Conservation (phyloP, 2,113 vertebrate genomes). For the Phrynocephalus versicolor region DNA sequence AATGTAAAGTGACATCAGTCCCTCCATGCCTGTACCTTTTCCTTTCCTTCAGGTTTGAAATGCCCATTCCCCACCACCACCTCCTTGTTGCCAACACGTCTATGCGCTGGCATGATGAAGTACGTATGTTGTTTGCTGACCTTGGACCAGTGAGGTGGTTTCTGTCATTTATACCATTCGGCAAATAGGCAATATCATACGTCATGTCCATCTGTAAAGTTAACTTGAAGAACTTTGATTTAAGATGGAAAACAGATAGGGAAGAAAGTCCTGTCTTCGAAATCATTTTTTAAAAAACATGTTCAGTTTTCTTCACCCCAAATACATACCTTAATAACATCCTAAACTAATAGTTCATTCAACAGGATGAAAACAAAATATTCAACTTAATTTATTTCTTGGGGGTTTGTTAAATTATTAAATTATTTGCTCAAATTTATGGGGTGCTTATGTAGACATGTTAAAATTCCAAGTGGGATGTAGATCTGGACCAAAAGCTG, state of each 20-base stretch:
- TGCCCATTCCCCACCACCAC: slow-evolving; percentile 4
- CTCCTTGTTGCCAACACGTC: slow-evolving; percentile 6
- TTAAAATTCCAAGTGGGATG: background rate
- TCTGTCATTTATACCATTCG: background rate
- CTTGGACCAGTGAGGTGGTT: background rate
- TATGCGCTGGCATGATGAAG: slow-evolving; percentile 11
- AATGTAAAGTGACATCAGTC: slow-evolving; percentile 24
- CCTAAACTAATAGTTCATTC: background rate
- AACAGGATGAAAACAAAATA: background rate
- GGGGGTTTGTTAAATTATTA: background rate
- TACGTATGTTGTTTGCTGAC: background rate
- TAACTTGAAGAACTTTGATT: background rate
- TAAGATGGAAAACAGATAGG: background rate
- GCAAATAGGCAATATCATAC: background rate
- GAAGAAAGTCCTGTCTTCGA: background rate
- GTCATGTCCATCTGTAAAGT: background rate
- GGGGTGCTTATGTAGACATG: background rate
- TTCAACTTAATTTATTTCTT: background rate
- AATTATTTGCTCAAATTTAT: background rate
- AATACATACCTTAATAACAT: too few relatives aligned
- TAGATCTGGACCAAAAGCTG: too few relatives aligned
- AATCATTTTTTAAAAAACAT: too few relatives aligned
- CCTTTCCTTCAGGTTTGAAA: slow-evolving; percentile 17
- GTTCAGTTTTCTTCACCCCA: too few relatives aligned
- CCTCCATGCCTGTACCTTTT: background rate